Base-by-base conservation (phyloP, 2,888 invertebrate species). In the Ophioninae sp. region DNA sequence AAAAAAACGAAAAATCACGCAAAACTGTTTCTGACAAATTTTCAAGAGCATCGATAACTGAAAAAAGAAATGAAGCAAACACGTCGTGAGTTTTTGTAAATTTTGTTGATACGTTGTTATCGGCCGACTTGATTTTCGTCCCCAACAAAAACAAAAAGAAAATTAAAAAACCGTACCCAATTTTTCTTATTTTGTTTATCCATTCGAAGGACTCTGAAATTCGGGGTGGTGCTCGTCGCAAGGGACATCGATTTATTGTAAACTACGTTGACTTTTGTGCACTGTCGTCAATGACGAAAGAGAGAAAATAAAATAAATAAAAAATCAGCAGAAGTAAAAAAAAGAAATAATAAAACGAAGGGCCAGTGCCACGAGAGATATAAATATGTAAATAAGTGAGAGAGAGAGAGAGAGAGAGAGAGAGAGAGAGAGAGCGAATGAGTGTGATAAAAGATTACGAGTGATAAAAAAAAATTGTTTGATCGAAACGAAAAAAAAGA, bases 211-310 rank as follows among this genome's bases (percentile, higher is more conserved):
- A 59, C 20, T 20, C 20, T 13, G 50, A 17, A 8, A 50, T 50
- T 30, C 30, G 30, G 30, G 30, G 73, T 65, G 50, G 65, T 57
- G 74, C 65, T 67, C 76, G 68, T 68, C 73, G 74, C 62, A 21
- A 21, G 59, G 61, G 30, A 73, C 68, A 68, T 74, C 56, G 44
- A 74, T 81, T 41, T 57, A 72, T 73, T 70, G 82, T 23, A 74
- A 74, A 75, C 67, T 77, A 78, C 82, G 79, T 81, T 84, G 81
- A 86, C 79, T 86, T 81, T 83, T 82, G 80, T 81, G 80, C 82
- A 82, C 78, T 81, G 70, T 81, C 68, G 81, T 84, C 81, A 72
- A 83, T 75, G 78, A 78, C 70, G 37, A 69, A 44, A 65, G 39
- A 41, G 74, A 59, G 57, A 65, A 68, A 37, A 50, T 50, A n/a